Conservation (phyloP, 2,113 vertebrate species). For the Cranoglanis bouderius region DNA sequence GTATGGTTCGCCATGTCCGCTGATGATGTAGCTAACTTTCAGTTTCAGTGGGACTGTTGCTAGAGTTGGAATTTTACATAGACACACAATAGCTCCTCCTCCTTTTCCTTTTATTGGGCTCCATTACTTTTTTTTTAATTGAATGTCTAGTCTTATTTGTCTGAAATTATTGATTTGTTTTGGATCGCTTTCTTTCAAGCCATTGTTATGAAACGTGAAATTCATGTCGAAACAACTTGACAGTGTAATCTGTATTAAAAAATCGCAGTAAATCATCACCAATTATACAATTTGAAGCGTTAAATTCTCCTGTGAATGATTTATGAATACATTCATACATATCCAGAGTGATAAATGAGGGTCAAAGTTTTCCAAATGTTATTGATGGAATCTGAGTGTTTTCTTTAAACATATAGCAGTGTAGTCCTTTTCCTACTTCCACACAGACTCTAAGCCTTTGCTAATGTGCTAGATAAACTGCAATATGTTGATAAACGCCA, state of each 20-base stretch:
- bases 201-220: too few relatives aligned
- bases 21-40: not conserved
- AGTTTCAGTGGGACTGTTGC: too few relatives aligned
- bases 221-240: not conserved
- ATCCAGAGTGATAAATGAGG: not conserved
- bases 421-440: not conserved
- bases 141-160: not conserved
- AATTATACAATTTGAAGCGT: not conserved
- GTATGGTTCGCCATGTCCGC: not conserved
- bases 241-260: too few relatives aligned
- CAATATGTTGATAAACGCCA: slow-evolving; percentile 21
- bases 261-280: too few relatives aligned
- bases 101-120: not conserved
- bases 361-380: too few relatives aligned
- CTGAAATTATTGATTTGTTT: too few relatives aligned
- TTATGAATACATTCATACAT: not conserved
- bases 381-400: not conserved
- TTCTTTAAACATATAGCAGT: not conserved
- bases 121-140: not conserved
- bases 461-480: not conserved
- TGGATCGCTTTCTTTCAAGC: too few relatives aligned
- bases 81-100: not conserved
- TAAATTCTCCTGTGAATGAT: too few relatives aligned
- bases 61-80: not conserved
- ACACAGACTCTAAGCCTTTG: not conserved